Base-by-base conservation (phyloP, 2,888 invertebrate genomes). In the Anthoptus insignis region DNA sequence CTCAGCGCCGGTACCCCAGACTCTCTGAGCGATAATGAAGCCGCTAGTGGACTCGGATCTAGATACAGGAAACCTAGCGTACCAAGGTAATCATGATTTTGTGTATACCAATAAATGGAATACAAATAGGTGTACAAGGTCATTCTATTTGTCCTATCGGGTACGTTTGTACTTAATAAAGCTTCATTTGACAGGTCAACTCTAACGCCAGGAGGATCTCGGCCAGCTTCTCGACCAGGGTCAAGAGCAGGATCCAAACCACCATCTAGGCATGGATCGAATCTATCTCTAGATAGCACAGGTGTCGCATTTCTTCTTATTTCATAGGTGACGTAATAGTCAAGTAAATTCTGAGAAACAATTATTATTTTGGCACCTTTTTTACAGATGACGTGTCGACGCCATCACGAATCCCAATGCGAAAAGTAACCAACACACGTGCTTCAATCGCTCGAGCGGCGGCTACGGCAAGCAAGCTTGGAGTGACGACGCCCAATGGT, bases 251-350 rank as follows among this genome's bases (percentile, higher is more conserved):
- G 98, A 68, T 98, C 98, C 69, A 98, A 98, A 87, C 98, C 99
- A 71, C 97, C 98, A 21, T 98, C 98, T 74, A 96, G 98, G 76
- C 98, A 98, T 82, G 98, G 98, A 73, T 99, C 99, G 50, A 98
- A 97, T 81, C 95, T 98, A 68, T 98, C 98, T 49, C 92, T 98
- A 74, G 98, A 98, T 85, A 97, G 97, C 84, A 97, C 97, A 86
- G 97, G 97, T 97, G 87, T 21, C 6, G 6, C 22, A 45, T 1
- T 8, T 22, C 6, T 19, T 42, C 4, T 42, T 2, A 42, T 11
- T 19, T 6, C 0, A 42, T 1, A 19, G 19, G 7, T 11, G n/a
- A n/a, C n/a, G n/a, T n/a, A n/a, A n/a, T n/a, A n/a, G 19, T 14
- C 19, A 42, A 19, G 3, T 5, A 45, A n/a, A n/a, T n/a, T 2